Evolutionary conservation across 2,797 vertebrate species (phyloP).

Genomic region (Oreonectes daqikongensis): DNA sequence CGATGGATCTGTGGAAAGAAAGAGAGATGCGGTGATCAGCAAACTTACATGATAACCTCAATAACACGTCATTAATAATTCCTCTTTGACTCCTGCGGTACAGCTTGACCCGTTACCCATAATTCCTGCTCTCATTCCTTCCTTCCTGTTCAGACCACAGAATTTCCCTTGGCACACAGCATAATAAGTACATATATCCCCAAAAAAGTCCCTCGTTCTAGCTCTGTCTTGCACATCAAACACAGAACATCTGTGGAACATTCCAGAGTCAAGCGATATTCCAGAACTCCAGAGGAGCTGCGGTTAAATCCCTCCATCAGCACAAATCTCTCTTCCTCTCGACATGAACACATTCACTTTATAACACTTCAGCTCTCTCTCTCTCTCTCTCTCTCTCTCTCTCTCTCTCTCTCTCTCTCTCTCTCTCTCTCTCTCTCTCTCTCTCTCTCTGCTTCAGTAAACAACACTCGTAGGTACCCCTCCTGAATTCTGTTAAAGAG

Average conservation of each 20-base stretch:
- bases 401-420: neutral
- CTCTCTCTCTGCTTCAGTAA: too few relatives aligned
- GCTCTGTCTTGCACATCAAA: conserved; percentile 20
- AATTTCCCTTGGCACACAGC: conserved; percentile 3
- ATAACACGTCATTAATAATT: too few relatives aligned
- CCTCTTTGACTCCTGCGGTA: too few relatives aligned
- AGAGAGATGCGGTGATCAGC: conserved; percentile 41
- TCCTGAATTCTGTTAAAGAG: conserved; percentile 55
- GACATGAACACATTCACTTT: conserved; percentile 8
- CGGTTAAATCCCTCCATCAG: conserved; percentile 1
- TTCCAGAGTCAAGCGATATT: conserved; percentile 6
- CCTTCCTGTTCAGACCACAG: conserved; percentile 4
- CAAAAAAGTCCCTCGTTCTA: conserved; percentile 31
- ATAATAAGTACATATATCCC: conserved; percentile 29
- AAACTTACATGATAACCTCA: neutral
- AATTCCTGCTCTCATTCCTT: neutral
- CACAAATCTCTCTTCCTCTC: too few relatives aligned
- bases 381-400: neutral
- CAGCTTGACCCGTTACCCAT: neutral
- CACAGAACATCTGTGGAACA: conserved; percentile 13
- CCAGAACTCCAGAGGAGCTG: neutral
- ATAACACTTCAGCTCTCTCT: neutral
- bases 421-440: neutral
- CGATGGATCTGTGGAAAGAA: conserved; percentile 69
- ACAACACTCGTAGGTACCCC: conserved; percentile 39